Base-by-base conservation (phyloP, 2,113 vertebrate genomes). In the Nesoenas mayeri region DNA sequence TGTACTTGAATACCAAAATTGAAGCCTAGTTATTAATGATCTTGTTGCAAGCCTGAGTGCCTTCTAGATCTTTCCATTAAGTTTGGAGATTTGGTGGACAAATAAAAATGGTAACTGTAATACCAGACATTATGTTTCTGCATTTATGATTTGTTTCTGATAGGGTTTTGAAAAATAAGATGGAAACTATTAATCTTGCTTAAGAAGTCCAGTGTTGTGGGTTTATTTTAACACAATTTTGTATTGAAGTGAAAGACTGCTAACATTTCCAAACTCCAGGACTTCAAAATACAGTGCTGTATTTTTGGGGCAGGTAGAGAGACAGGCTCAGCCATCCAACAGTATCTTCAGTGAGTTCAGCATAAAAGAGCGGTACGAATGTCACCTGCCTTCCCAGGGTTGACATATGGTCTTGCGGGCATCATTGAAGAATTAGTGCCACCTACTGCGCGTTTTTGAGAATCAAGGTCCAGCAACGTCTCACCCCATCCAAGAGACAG, bases 321-420 rank as follows among this genome's bases (percentile, higher is more conserved):
- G 53, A 36, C 1, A 2, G 13, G 16, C 3, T 4, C 10, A 5
- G 29, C 9, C 17, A 10, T 5, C 15, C 57, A 12, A 57, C 51
- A 18, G 47, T 16, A 6, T 11, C 15, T 48, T 2, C n/a, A 3
- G 5, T 2, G 26, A 53, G 26, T 10, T 48, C 32, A 13, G 2
- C 2, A 50, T 38, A 20, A 44, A 29, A 15, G 47, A 12, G n/a
- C 2, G 3, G 16, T 7, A 3, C 5, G 34, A 15, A 0, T 3
- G 38, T 9, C 44, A 15, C 22, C 42, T 18, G 36, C 21, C 12
- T 8, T 19, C 4, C 11, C 19, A 6, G 40, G 16, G 5, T 22
- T 7, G 11, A 6, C n/a, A 1, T 7, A 5, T 4, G 8, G 12
- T 15, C 58, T 15, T 29, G 11, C 2, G 53, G 56, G 64, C 38